phyloP scores from a whole-genome alignment of 1,140 invertebrate species.

The Palaemon carinicauda region DNA sequence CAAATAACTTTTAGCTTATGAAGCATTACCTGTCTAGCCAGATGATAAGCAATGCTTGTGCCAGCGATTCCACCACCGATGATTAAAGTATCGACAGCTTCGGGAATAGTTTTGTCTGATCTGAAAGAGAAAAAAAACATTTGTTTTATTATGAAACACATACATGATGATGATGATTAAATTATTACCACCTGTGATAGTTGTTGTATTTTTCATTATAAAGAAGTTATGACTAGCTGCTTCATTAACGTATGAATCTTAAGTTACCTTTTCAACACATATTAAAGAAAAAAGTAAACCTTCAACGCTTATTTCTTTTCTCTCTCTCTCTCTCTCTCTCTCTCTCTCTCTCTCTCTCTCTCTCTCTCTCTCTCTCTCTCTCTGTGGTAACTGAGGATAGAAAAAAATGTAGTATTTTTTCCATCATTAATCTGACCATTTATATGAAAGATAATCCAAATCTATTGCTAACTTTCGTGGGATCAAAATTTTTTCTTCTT shows the following conservation, averaged over 20 bases:
- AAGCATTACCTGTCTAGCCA: conserved; percentile 61
- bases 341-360: conserved; percentile 19
- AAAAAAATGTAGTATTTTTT: too few species aligned
- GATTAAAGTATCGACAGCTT: conserved; percentile 62
- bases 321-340: conserved; percentile 28
- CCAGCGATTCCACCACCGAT: conserved; percentile 65
- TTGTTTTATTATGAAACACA: background rate
- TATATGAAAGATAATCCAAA: too few species aligned
- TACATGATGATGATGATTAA: background rate
- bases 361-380: conserved; percentile 19
- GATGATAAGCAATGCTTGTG: conserved; percentile 64
- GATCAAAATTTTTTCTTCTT: too few species aligned
- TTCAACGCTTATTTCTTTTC: background rate
- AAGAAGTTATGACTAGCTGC: too few species aligned
- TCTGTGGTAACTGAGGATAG: too few species aligned
- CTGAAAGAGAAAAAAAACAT: background rate
- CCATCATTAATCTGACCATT: too few species aligned
- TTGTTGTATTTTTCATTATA: too few species aligned
- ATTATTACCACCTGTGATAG: too few species aligned
- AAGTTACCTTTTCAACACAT: background rate
- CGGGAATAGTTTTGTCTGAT: background rate
- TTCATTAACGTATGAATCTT: too few species aligned
- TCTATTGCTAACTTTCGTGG: too few species aligned
- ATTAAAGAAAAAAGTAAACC: too few species aligned
- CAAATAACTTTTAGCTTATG: too few species aligned